Evolutionary conservation across 2,113 vertebrate genomes (phyloP).

Genomic region (Vicugna pacos): DNA sequence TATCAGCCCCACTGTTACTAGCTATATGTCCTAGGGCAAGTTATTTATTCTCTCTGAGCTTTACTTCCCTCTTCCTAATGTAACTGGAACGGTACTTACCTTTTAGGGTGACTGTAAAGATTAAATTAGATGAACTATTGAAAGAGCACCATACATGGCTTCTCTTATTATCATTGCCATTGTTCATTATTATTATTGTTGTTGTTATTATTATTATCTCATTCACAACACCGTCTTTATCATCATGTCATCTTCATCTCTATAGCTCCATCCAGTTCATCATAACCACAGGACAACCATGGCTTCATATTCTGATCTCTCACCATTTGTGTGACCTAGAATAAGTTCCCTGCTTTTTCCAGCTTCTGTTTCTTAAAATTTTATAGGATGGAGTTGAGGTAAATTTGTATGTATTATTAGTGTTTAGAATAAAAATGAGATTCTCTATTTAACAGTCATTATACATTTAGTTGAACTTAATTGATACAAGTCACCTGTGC

Average conservation of each 20-base stretch:
- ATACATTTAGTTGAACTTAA: not conserved
- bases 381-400: not conserved
- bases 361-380: not conserved
- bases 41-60: not conserved
- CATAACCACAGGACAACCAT: not conserved
- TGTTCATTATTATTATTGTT: not conserved
- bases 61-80: not conserved
- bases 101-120: not conserved
- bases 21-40: not conserved
- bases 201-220: not conserved
- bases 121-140: not conserved
- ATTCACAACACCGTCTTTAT: not conserved
- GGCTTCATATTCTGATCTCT: not conserved
- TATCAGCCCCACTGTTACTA: not conserved
- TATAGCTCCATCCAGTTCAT: not conserved
- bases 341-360: not conserved
- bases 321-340: not conserved
- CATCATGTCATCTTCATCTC: not conserved
- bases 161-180: not conserved
- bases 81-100: not conserved
- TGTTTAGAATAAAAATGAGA: not conserved
- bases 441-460: not conserved
- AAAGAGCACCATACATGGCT: not conserved
- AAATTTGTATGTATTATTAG: not conserved
- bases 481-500: not conserved